Evolutionary conservation across 2,888 invertebrate genomes (phyloP).

Genomic region (Amblyjoppa fuscipennis): DNA sequence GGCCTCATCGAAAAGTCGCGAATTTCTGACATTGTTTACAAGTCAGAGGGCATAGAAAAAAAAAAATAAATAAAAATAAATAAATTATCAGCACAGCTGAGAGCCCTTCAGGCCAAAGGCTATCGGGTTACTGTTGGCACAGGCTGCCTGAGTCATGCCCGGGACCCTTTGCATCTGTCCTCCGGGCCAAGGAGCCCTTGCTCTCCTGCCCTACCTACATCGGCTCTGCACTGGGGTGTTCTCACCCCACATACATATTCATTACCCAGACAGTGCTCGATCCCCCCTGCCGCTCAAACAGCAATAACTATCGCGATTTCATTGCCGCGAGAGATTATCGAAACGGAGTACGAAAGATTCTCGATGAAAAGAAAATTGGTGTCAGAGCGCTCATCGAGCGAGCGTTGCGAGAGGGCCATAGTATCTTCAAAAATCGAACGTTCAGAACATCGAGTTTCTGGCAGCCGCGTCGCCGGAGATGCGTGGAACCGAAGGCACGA

Average conservation of each 20-base stretch:
- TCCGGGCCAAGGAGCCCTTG: constrained; percentile 34
- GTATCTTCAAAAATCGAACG: constrained; percentile 15
- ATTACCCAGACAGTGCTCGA: constrained; percentile 35
- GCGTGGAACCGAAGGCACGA: neutral
- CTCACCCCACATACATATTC: constrained; percentile 43
- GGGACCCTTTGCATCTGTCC: constrained; percentile 53
- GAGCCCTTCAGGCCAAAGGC: constrained; percentile 17
- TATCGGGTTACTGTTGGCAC: constrained; percentile 38
- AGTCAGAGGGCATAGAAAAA: neutral
- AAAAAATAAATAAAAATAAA: neutral
- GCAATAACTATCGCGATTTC: constrained; percentile 28
- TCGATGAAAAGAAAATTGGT: neutral
- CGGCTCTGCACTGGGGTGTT: constrained; percentile 36
- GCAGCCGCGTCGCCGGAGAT: neutral
- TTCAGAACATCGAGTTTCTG: constrained; percentile 2
- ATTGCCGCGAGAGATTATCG: neutral
- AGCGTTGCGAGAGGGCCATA: neutral
- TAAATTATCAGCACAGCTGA: neutral
- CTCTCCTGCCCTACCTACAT: constrained; percentile 47
- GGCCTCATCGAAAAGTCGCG: neutral
- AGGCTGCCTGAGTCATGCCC: constrained; percentile 62
- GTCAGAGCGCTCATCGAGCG: neutral
- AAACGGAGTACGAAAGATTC: neutral
- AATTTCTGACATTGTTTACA: neutral
- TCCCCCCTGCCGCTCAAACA: constrained; percentile 42